Base-by-base conservation (phyloP, 2,797 vertebrate species). In the Halcyon badia region DNA sequence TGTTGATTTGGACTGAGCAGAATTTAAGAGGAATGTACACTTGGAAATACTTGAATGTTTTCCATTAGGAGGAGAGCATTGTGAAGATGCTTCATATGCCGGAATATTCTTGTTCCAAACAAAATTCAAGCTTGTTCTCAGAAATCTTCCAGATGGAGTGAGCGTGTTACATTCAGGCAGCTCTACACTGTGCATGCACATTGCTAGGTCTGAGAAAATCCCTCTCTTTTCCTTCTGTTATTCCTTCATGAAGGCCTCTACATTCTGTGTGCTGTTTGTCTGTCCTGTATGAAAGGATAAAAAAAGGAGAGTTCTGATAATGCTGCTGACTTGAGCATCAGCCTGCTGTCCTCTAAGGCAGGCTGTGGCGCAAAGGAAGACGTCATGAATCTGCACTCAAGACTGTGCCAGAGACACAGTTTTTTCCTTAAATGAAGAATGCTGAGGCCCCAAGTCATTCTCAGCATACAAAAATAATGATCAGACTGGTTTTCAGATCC, bases 61-160 rank as follows among this genome's bases (percentile, higher is more conserved):
- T 89, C 79, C 79, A 64, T 75, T 85, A 94, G 61, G 68, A 89
- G 52, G 51, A 84, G 21, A 77, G 24, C 82, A 80, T 82, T 89
- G 57, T 31, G 33, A 76, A 87, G 69, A 94, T 87, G 72, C 35
- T 83, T 96, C 73, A 33, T 88, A 93, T 72, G 80, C 31, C 83
- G 54, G 62, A 97, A 91, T 78, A 68, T 76, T 90, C n/a, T 78
- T 52, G 49, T 82, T 92, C 78, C 62, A 96, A 94, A 80, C 39
- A 75, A 88, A 77, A 60, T 46, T 39, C 58, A 68, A 65, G 30
- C 69, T 88, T 73, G 61, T 72, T 87, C 52, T 58, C 3, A 0
- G 75, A 93, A 89, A 49, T 4, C 4, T 86, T 87, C 77, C 86
- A 94, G 61, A 77, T 79, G 66, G 75, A 96, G 46, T 51, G 71